Evolutionary conservation across 2,888 invertebrate genomes (phyloP).

Genomic region (Vandiemenella viatica): DNA sequence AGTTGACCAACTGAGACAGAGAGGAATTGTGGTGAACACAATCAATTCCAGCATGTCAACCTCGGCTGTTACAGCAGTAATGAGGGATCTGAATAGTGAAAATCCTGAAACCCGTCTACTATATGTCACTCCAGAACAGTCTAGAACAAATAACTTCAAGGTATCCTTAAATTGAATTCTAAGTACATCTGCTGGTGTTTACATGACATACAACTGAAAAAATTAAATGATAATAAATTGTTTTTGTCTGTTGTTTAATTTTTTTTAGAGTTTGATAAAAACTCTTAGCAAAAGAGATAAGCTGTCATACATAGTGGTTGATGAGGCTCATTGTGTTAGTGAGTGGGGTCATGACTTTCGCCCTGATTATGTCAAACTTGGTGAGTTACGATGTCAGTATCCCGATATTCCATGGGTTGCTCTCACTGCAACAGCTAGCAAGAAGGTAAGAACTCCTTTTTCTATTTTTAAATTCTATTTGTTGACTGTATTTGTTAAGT

Average conservation of each 20-base stretch:
- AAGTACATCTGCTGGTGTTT: not conserved
- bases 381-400: constrained; percentile 44
- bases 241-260: constrained; percentile 3
- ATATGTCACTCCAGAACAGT: constrained; percentile 95
- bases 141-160: constrained; percentile 62
- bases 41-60: constrained; percentile 81
- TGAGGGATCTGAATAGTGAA: constrained; percentile 57
- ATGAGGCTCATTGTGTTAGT: constrained; percentile 96
- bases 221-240: constrained; percentile 2
- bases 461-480: no score
- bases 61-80: constrained; percentile 60
- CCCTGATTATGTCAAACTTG: constrained; percentile 85
- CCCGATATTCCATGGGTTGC: constrained; percentile 66
- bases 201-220: not conserved
- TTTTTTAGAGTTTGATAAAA: constrained; percentile 40
- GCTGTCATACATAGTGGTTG: constrained; percentile 81
- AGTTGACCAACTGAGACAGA: constrained; percentile 64
- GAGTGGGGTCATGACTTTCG: constrained; percentile 99
- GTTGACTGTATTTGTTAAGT: no score
- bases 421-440: constrained; percentile 86
- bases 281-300: constrained; percentile 58
- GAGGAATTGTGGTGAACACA: constrained; percentile 70
- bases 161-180: constrained; percentile 19
- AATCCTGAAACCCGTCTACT: constrained; percentile 68
- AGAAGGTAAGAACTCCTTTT: constrained; percentile 30